Evolutionary conservation across 1,140 invertebrate species (phyloP).

Genomic region (Zaprionus lachaisei): DNA sequence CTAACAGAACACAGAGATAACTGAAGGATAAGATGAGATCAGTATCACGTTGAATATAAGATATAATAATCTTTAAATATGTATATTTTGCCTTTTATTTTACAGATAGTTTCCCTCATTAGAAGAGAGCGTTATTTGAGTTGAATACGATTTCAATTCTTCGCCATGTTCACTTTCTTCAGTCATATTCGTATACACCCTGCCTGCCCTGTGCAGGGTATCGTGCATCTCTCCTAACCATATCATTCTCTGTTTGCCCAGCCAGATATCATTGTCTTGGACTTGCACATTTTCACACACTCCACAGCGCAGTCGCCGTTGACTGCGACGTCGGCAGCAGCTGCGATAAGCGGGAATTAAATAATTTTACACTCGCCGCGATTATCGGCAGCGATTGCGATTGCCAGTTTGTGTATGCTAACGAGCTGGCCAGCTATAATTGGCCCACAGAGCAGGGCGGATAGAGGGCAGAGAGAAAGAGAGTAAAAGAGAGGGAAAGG

Average conservation of each 20-base stretch:
- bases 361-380: constrained; percentile 81
- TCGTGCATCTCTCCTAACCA: constrained; percentile 11
- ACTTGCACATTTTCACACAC: constrained; percentile 78
- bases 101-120: background rate
- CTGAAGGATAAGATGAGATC: background rate
- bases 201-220: background rate
- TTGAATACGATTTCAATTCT: background rate
- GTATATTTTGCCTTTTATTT: background rate
- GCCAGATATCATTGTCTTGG: constrained; percentile 73
- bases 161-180: background rate
- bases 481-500: background rate
- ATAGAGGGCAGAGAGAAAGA: constrained; percentile 3
- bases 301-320: constrained; percentile 11
- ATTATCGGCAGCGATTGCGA: constrained; percentile 80
- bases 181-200: background rate
- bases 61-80: background rate
- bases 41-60: no score
- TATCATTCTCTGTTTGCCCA: background rate
- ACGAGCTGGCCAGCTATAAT: constrained; percentile 77
- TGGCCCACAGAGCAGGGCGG: constrained; percentile 50
- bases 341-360: constrained; percentile 80
- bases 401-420: constrained; percentile 80
- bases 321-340: constrained; percentile 4
- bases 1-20: background rate
- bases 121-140: no score